phyloP scores from a whole-genome alignment of 1,140 invertebrate species.

The Platyscapa corneri region DNA sequence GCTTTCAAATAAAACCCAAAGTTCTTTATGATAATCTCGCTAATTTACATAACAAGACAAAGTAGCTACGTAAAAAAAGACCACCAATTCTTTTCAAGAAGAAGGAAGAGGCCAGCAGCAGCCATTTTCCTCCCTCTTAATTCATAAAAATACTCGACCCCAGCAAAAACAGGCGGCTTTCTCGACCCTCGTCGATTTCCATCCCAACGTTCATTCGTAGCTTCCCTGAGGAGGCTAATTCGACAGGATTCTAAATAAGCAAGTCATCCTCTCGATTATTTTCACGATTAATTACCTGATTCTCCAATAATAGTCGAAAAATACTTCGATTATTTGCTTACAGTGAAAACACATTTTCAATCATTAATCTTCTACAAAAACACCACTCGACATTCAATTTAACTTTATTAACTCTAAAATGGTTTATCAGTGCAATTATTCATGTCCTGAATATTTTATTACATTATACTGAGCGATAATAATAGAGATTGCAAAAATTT shows the following conservation, averaged over 20 bases:
- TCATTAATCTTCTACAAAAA: slow-evolving; percentile 46
- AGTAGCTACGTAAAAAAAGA: slow-evolving; percentile 42
- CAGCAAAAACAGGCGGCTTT: slow-evolving; percentile 48
- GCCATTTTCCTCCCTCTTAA: slow-evolving; percentile 61
- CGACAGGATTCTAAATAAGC: slow-evolving; percentile 55
- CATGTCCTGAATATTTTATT: background rate
- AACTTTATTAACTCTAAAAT: slow-evolving; percentile 38
- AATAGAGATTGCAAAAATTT: too few relatives aligned
- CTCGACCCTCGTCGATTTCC: slow-evolving; percentile 55
- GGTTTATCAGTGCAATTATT: slow-evolving; percentile 8
- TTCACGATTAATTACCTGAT: slow-evolving; percentile 53
- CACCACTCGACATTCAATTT: slow-evolving; percentile 31
- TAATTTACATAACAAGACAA: slow-evolving; percentile 53
- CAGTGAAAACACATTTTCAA: slow-evolving; percentile 27
- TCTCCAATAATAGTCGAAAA: slow-evolving; percentile 50
- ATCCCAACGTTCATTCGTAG: slow-evolving; percentile 35
- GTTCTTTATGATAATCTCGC: slow-evolving; percentile 47
- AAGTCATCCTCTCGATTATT: slow-evolving; percentile 54
- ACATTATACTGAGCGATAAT: background rate
- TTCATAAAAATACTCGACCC: slow-evolving; percentile 64
- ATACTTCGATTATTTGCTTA: slow-evolving; percentile 45
- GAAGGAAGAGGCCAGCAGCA: slow-evolving; percentile 17
- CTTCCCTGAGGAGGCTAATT: slow-evolving; percentile 49
- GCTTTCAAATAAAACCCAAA: slow-evolving; percentile 33
- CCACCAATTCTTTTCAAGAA: slow-evolving; percentile 24